Percentiles rank a stretch among this genome's conserved stretches.
Conservation (phyloP, 2,113 vertebrate species). For the Corythaeola cristata region DNA sequence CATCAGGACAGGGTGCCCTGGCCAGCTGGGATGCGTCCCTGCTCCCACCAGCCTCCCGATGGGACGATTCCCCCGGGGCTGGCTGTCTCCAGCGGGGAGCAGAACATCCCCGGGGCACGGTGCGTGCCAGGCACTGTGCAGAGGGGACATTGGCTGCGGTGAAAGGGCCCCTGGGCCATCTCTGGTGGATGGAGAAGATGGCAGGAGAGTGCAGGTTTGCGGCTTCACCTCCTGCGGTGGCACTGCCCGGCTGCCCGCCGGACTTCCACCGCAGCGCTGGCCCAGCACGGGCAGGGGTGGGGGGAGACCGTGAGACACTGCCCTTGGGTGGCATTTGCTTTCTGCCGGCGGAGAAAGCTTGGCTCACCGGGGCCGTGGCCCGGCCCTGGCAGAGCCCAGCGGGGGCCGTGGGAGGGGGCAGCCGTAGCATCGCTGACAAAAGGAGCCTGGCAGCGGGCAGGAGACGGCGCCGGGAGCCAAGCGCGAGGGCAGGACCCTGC, state of each 20-base stretch:
- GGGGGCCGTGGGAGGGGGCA: conserved; percentile 61
- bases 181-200: neutral
- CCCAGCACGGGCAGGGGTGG: neutral
- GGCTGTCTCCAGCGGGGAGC: neutral
- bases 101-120: neutral
- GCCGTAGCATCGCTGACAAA: conserved; percentile 64
- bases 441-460: conserved; percentile 43
- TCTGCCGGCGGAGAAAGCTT: neutral
- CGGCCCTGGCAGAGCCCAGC: conserved; percentile 37
- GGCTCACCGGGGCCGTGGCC: neutral
- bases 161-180: neutral
- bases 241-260: neutral
- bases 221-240: neutral
- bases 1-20: neutral
- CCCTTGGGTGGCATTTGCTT: neutral
- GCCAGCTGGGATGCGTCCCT: neutral
- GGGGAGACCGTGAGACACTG: neutral
- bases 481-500: neutral
- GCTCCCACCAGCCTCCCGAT: neutral
- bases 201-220: neutral
- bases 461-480: conserved; percentile 27
- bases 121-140: rapidly evolving
- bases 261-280: neutral
- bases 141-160: neutral
- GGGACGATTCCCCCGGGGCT: rapidly evolving